Conservation (phyloP, 2,888 invertebrate species). For the Erebia ligea region DNA sequence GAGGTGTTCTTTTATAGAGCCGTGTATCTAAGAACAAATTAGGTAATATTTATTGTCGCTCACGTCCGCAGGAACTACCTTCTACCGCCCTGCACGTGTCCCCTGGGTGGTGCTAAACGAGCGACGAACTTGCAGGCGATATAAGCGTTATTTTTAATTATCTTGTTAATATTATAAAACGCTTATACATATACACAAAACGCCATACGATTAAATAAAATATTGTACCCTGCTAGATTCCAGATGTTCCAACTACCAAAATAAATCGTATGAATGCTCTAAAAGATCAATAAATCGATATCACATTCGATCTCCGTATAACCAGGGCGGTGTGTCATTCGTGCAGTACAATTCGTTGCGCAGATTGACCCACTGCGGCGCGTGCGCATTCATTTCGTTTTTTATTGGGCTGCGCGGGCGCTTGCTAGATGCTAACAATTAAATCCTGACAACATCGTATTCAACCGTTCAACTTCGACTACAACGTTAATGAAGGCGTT, state of each 20-base stretch:
- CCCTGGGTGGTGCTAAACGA: no score
- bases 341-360: constrained; percentile 66
- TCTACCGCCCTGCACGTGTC: no score
- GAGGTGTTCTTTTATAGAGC: no score
- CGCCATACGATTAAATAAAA: no score
- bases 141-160: no score
- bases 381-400: constrained; percentile 50
- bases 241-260: no score
- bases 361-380: constrained; percentile 65
- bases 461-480: constrained; percentile 12
- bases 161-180: no score
- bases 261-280: neutral
- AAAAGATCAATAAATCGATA: neutral
- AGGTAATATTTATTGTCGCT: no score
- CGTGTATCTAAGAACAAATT: no score
- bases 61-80: no score
- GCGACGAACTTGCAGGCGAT: no score
- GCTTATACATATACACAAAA: no score
- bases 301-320: constrained; percentile 31
- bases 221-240: neutral
- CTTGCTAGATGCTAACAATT: constrained; percentile 30
- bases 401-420: constrained; percentile 37
- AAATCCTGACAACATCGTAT: constrained; percentile 20
- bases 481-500: constrained; percentile 6
- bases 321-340: constrained; percentile 59